Conservation (phyloP, 64 coral and sea anemone species). For the Anthopleura sola region DNA sequence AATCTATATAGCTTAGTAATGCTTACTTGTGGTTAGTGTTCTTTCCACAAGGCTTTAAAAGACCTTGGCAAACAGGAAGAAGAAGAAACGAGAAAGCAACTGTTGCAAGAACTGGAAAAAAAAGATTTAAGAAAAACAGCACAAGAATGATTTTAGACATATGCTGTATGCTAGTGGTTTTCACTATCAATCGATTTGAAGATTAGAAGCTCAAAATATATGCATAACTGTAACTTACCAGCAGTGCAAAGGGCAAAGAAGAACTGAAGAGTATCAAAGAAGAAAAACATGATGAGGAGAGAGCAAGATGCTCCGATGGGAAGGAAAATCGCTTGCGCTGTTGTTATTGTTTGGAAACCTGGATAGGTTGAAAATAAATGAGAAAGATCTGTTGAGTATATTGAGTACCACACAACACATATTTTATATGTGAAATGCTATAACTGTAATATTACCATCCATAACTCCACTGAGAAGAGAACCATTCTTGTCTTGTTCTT, state of each 20-base stretch:
- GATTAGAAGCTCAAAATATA: no score
- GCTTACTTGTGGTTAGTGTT: conserved; percentile 82
- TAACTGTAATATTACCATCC: conserved; percentile 60
- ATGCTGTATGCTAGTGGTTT: no score
- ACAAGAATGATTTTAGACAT: no score
- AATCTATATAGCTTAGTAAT: no score
- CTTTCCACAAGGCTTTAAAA: conserved; percentile 62
- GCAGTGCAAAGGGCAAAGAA: conserved; percentile 97
- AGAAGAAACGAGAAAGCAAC: conserved; percentile 96
- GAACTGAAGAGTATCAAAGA: conserved; percentile 97
- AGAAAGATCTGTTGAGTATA: background rate
- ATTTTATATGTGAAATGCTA: no score
- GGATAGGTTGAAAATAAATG: background rate
- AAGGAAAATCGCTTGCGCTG: conserved; percentile 91
- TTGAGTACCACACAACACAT: no score
- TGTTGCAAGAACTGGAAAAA: conserved; percentile 80
- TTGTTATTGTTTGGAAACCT: conserved; percentile 98
- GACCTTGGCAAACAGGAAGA: conserved; percentile 81
- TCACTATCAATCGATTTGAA: no score
- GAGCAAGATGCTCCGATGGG: conserved; percentile 91
- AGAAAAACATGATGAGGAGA: conserved; percentile 99
- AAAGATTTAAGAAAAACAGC: background rate
- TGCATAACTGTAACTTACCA: no score
- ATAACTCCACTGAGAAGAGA: conserved; percentile 57
- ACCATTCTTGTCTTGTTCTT: conserved; percentile 47